Evolutionary conservation across 53 echinoderm and acorn worm species (phyloP).

Genomic region (Mesocentrotus franciscanus): DNA sequence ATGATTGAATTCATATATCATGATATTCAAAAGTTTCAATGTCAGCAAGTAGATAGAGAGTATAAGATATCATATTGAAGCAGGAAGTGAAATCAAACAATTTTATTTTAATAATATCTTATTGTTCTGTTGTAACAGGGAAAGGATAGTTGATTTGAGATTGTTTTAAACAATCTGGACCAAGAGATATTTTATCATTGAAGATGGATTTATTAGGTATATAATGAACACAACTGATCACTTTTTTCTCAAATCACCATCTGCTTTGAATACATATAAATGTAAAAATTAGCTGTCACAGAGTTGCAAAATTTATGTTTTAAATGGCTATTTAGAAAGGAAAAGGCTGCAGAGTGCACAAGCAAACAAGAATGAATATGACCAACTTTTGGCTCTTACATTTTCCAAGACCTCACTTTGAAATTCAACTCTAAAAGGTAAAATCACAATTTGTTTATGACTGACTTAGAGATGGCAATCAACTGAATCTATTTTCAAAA

Average conservation of each 20-base stretch:
- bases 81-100: background rate
- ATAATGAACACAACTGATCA: background rate
- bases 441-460: background rate
- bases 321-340: background rate
- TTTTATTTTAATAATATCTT: background rate
- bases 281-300: too few species aligned
- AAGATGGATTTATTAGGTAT: background rate
- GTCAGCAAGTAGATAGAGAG: background rate
- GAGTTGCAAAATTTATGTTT: too few species aligned
- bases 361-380: background rate
- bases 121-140: background rate
- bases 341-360: too few species aligned
- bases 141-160: background rate
- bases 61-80: background rate
- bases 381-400: background rate
- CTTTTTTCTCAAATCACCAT: too few species aligned
- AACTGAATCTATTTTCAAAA: background rate
- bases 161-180: background rate
- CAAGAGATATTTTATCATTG: background rate
- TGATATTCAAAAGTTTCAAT: background rate
- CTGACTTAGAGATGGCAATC: background rate
- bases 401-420: background rate
- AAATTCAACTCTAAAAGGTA: background rate
- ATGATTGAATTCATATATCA: background rate
- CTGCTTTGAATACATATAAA: too few species aligned